Conservation (phyloP, 1,140 invertebrate genomes). For the Aethina tumida region DNA sequence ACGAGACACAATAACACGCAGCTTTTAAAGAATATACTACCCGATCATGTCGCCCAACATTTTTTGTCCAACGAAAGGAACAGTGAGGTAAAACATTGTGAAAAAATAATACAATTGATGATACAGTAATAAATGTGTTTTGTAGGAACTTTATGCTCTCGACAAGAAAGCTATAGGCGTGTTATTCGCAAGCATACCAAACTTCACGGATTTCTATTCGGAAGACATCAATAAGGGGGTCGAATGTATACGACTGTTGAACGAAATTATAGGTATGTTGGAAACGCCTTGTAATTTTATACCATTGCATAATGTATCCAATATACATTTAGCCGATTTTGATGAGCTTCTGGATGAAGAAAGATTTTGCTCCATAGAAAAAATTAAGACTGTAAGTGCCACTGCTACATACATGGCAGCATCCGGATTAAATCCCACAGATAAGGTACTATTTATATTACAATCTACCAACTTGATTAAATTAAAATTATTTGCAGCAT, state of each 20-base stretch:
- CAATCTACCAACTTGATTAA: neutral
- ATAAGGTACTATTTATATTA: constrained; percentile 35
- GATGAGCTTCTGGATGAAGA: constrained; percentile 85
- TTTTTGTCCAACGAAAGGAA: constrained; percentile 72
- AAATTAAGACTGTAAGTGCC: constrained; percentile 95
- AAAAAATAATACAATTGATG: constrained; percentile 16
- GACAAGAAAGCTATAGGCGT: constrained; percentile 88
- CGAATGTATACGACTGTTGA: constrained; percentile 93
- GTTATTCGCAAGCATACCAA: constrained; percentile 96
- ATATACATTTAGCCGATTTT: constrained; percentile 67
- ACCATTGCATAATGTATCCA: constrained; percentile 4
- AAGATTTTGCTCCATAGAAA: constrained; percentile 87
- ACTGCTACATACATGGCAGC: constrained; percentile 98
- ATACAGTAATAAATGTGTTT: constrained; percentile 16
- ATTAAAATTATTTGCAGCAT: constrained; percentile 32
- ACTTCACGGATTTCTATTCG: constrained; percentile 98
- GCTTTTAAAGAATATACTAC: constrained; percentile 86
- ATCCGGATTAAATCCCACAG: constrained; percentile 80
- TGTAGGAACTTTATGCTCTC: constrained; percentile 89
- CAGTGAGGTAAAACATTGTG: constrained; percentile 49
- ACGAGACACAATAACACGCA: constrained; percentile 77
- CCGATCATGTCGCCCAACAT: constrained; percentile 89
- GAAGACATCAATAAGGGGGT: constrained; percentile 95
- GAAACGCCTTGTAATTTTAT: constrained; percentile 10
- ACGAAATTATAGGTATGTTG: constrained; percentile 88